Percentiles rank a stretch among this genome's conserved stretches.
Evolutionary conservation across 2,888 invertebrate species (phyloP).

Genomic region (Anthrax anthrax): DNA sequence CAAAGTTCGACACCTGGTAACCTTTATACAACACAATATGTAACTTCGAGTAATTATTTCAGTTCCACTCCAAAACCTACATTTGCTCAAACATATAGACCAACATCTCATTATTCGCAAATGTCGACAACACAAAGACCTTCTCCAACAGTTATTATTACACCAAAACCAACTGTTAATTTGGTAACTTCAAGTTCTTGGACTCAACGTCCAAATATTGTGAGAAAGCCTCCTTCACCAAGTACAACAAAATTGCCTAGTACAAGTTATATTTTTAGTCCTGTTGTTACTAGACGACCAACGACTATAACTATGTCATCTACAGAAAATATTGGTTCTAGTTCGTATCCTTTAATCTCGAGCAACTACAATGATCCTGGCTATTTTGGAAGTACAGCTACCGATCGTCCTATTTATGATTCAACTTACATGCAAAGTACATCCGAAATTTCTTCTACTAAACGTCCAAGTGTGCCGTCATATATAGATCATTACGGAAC

Average conservation of each 20-base stretch:
- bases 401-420: conserved; percentile 11
- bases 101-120: conserved; percentile 13
- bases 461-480: conserved; percentile 26
- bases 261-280: conserved; percentile 33
- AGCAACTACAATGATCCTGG: conserved; percentile 35
- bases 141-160: conserved; percentile 49
- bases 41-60: neutral
- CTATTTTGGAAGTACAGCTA: conserved; percentile 22
- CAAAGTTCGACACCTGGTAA: conserved; percentile 39
- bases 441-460: conserved; percentile 20
- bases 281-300: conserved; percentile 23
- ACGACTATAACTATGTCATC: conserved; percentile 9
- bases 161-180: conserved; percentile 47
- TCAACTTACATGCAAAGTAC: conserved; percentile 4
- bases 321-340: neutral
- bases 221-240: conserved; percentile 11
- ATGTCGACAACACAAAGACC: conserved; percentile 37
- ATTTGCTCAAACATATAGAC: conserved; percentile 26
- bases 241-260: conserved; percentile 25
- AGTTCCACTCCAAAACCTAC: conserved; percentile 28
- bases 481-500: conserved; percentile 31
- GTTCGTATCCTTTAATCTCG: conserved; percentile 19
- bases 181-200: conserved; percentile 20
- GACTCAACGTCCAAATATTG: conserved; percentile 14
- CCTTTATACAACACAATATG: conserved; percentile 21